phyloP scores from a whole-genome alignment of 2,888 invertebrate species.

The Liposcelis brunnea region DNA sequence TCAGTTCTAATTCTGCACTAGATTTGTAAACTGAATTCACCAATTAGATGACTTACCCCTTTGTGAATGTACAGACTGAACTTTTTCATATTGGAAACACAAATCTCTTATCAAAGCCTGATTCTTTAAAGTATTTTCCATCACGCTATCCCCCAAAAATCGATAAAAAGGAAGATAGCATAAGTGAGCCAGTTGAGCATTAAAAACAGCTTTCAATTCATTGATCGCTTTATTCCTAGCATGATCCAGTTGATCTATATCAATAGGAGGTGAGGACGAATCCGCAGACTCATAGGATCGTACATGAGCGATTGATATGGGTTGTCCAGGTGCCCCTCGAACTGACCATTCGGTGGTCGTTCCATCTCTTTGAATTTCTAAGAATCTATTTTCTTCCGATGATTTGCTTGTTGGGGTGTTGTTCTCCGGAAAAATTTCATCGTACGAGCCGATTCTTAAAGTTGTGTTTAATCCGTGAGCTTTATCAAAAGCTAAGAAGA shows the following conservation, averaged over 20 bases:
- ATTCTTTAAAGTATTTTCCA: conserved; percentile 59
- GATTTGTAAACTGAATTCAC: no score
- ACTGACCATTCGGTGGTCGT: conserved; percentile 42
- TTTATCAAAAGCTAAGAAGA: conserved; percentile 70
- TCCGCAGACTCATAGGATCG: conserved; percentile 33
- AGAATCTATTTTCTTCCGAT: conserved; percentile 26
- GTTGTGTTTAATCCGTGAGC: conserved; percentile 23
- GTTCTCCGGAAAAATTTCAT: no score
- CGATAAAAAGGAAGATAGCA: conserved; percentile 61
- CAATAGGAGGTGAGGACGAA: conserved; percentile 38
- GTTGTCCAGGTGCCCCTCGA: conserved; percentile 28
- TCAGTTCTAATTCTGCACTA: not conserved
- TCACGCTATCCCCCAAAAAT: conserved; percentile 49
- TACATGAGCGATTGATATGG: no score
- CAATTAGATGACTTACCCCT: not conserved
- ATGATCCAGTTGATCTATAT: no score
- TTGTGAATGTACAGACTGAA: no score
- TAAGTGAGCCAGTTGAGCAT: conserved; percentile 64
- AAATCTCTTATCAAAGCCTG: conserved; percentile 56
- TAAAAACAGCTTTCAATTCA: conserved; percentile 68
- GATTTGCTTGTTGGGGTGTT: conserved; percentile 9
- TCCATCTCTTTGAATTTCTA: conserved; percentile 42
- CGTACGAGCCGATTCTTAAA: no score
- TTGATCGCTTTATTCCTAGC: conserved; percentile 40
- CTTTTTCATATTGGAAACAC: conserved; percentile 28